Base-by-base conservation (phyloP, 2,888 invertebrate genomes). In the Polymixis lichenea region DNA sequence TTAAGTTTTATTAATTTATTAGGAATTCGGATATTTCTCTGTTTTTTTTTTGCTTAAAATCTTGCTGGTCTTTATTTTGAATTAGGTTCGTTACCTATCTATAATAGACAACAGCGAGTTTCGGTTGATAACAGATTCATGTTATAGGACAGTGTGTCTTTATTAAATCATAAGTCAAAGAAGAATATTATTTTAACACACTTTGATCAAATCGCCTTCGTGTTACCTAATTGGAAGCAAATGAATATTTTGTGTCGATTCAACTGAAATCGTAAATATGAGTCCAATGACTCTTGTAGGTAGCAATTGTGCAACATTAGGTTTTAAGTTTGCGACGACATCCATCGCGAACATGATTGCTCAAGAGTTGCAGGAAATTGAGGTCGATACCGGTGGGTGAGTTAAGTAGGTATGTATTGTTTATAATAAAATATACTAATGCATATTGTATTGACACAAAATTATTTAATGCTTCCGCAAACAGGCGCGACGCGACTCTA, bases 211-310 rank as follows among this genome's bases (percentile, higher is more conserved):
- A 62, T 68, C 25, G 15, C 17, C 17, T 25, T 38, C 56, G 38
- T 19, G 46, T 67, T 58, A 32, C 49, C 28, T 61, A 61, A 49
- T 66, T 75, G 28, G 32, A 60, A 32, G 17, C 15, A 61, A 53
- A 55, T 19, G 2, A 43, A 55, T 64, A 49, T 56, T 68, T 81
- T 43, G 15, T 72, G 82, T 49, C n/a, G 32, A 72, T 72, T 80
- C 60, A 56, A 66, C 64, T 51, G 4, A 65, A 64, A 58, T 56
- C 22, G 46, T 62, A 49, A 69, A 17, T 51, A 38, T 19, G 91
- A 90, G 94, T 92, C 89, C 94, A 94, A 92, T 94, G 94, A 94
- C 94, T 91, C 88, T 79, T 78, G 83, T 78, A 78, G 84, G 77
- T 86, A 84, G 79, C 53, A 77, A 91, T 92, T 93, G 88, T 91